These are phyloP conservation scores for Neosilurus hyrtlii DNA, from an alignment of 2,797 vertebrate species.

Conservation along the genomic window DNA sequence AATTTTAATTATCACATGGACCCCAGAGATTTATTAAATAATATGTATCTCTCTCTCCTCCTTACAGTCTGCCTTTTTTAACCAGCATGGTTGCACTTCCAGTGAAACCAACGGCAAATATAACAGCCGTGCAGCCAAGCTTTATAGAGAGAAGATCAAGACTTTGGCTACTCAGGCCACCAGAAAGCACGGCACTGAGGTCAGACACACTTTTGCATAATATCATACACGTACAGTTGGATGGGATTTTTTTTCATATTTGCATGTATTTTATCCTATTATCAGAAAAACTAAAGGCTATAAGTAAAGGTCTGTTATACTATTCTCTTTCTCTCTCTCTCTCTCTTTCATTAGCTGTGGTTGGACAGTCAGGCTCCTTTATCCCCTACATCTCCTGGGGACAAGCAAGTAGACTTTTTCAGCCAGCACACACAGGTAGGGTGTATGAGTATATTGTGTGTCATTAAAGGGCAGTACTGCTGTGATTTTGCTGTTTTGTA, in stretches of 20 bases:
- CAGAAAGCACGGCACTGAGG: constrained; percentile 85
- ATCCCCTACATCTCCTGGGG: constrained; percentile 73
- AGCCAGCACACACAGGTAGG: constrained; percentile 76
- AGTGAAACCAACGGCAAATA: constrained; percentile 89
- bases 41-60: background rate
- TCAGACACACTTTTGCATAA: constrained; percentile 52
- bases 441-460: background rate
- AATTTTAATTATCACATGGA: background rate
- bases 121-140: constrained; percentile 85
- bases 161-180: constrained; percentile 83
- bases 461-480: background rate
- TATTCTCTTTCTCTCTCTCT: background rate
- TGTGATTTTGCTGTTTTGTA: background rate
- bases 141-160: constrained; percentile 89
- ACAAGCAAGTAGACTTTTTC: constrained; percentile 92
- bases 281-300: background rate
- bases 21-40: background rate
- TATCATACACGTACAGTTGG: background rate
- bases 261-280: background rate
- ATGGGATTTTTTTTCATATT: background rate
- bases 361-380: constrained; percentile 79
- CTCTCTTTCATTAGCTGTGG: constrained; percentile 77
- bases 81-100: constrained; percentile 82
- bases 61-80: constrained; percentile 83
- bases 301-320: background rate